These are phyloP conservation scores for Dermatemys mawii DNA, from an alignment of 2,113 vertebrate species.

Conservation along the genomic window DNA sequence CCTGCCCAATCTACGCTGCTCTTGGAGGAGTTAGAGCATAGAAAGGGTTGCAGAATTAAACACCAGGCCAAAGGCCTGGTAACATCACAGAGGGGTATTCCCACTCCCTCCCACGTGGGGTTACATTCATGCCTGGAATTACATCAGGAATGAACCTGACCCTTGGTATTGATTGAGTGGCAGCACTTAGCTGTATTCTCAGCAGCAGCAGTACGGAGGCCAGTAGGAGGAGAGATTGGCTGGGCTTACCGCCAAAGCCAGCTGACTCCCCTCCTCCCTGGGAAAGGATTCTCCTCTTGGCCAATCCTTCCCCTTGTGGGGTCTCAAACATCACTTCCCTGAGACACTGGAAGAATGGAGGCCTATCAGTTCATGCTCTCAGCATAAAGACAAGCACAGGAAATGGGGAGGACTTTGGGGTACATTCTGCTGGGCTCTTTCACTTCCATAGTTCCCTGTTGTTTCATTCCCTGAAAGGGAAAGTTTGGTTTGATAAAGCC, in stretches of 20 bases:
- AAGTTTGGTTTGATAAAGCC: neutral
- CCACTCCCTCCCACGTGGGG: neutral
- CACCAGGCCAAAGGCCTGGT: neutral
- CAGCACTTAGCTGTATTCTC: neutral
- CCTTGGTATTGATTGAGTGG: neutral
- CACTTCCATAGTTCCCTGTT: neutral
- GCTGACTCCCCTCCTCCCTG: neutral
- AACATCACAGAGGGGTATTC: neutral
- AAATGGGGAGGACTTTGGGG: neutral
- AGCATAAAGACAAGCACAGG: neutral
- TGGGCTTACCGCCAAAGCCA: neutral
- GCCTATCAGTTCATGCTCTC: neutral
- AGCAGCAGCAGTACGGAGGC: neutral
- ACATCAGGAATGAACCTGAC: neutral
- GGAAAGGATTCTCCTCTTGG: neutral
- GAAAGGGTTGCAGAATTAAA: neutral
- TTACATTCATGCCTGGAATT: neutral
- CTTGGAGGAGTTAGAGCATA: neutral
- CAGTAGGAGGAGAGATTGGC: neutral
- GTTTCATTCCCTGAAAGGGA: neutral
- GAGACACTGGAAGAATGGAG: accelerated
- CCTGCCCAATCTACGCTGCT: neutral
- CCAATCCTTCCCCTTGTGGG: neutral
- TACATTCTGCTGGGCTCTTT: accelerated
- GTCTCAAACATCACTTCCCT: accelerated